Conservation (phyloP, 2,797 vertebrate genomes). For the Hephaestus fuliginosus region DNA sequence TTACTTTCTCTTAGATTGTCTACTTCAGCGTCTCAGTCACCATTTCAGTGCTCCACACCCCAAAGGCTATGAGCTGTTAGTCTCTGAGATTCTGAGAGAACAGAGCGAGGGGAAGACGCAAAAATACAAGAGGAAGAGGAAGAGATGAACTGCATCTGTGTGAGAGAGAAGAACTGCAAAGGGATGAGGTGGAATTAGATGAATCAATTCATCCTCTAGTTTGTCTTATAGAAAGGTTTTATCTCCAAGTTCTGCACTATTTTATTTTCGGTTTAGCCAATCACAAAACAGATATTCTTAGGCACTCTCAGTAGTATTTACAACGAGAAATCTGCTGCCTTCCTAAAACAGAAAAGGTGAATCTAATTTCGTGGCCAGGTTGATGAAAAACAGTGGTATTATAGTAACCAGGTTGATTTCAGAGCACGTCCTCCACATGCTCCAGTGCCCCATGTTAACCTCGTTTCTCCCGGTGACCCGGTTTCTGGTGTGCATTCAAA, state of each 20-base stretch:
- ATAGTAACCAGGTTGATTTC: conserved; percentile 11
- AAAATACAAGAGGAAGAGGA: conserved; percentile 15
- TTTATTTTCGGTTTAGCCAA: background rate
- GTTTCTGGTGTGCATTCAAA: conserved; percentile 19
- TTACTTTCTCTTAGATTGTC: conserved; percentile 28
- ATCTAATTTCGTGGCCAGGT: background rate
- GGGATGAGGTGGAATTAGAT: conserved; percentile 31
- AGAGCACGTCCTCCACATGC: background rate
- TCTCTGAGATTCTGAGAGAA: conserved; percentile 24
- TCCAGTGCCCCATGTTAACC: background rate
- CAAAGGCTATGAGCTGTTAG: conserved; percentile 13
- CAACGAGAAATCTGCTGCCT: background rate
- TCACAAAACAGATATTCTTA: background rate
- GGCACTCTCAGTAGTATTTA: background rate
- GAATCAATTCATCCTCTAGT: conserved; percentile 29
- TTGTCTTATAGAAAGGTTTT: conserved; percentile 13
- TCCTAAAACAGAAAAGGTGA: background rate
- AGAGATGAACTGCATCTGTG: background rate
- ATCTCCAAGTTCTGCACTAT: background rate
- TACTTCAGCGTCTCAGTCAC: conserved; percentile 29
- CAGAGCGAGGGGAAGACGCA: background rate
- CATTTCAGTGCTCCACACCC: conserved; percentile 20
- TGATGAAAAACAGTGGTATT: background rate
- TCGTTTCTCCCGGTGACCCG: conserved; percentile 35
- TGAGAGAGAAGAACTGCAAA: conserved; percentile 3